Evolutionary conservation across 2,113 vertebrate genomes (phyloP).

Genomic region (Poecile atricapillus): DNA sequence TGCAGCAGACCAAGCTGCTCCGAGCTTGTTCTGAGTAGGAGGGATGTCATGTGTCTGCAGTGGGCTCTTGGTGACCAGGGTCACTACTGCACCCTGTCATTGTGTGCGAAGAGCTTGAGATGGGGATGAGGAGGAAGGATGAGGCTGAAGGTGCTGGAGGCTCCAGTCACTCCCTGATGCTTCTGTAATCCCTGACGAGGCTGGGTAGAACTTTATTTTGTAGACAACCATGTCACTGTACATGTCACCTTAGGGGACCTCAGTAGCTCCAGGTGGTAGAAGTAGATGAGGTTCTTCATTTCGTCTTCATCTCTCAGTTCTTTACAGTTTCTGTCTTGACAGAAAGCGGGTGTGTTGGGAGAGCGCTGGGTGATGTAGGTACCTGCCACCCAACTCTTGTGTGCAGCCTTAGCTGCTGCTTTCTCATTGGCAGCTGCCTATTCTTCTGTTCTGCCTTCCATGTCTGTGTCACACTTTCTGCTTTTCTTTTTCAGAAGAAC

Average conservation of each 20-base stretch:
- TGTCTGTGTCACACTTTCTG: neutral
- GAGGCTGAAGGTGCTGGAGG: neutral
- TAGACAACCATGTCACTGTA: neutral
- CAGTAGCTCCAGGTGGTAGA: neutral
- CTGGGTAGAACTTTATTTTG: neutral
- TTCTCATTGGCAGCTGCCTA: neutral
- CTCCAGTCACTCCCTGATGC: fast-evolving
- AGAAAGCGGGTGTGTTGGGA: neutral
- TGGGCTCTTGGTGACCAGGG: neutral
- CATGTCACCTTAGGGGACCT: fast-evolving
- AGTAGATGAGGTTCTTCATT: neutral
- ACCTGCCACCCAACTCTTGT: neutral
- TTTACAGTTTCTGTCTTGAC: neutral
- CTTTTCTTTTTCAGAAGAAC: slow-evolving; percentile 88
- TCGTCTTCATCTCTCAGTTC: neutral
- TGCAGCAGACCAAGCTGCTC: neutral
- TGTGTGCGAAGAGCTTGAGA: fast-evolving
- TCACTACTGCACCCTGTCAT: fast-evolving
- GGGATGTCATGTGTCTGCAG: neutral
- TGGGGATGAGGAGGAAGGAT: neutral
- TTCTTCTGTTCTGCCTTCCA: neutral
- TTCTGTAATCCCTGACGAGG: fast-evolving
- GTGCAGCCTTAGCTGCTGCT: neutral
- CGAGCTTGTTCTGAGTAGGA: neutral
- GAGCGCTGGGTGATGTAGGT: neutral